Percentiles rank a stretch among this genome's conserved stretches.
phyloP scores from a whole-genome alignment of 2,888 invertebrate genomes.

The Drosophila suboccidentalis region DNA sequence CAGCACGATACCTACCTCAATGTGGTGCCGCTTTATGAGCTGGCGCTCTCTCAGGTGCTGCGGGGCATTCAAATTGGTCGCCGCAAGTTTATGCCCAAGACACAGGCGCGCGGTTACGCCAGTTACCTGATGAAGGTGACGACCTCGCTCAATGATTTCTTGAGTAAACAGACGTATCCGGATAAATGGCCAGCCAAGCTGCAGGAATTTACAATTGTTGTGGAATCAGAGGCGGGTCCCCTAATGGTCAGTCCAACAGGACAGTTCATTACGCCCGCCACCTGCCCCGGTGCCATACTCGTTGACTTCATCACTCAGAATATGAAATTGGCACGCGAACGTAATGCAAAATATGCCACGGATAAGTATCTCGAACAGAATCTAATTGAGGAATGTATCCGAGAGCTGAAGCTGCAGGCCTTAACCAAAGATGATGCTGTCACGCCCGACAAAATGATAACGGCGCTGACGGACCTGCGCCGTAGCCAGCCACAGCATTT shows the following conservation, averaged over 20 bases:
- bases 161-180: conserved; percentile 89
- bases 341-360: conserved; percentile 87
- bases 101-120: conserved; percentile 95
- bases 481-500: conserved; percentile 86
- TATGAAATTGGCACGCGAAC: conserved; percentile 90
- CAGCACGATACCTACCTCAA: conserved; percentile 91
- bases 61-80: conserved; percentile 93
- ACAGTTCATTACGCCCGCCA: conserved; percentile 96
- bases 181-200: conserved; percentile 90
- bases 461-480: conserved; percentile 91
- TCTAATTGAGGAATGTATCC: conserved; percentile 89
- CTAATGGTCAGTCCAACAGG: conserved; percentile 97
- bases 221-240: conserved; percentile 94
- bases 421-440: conserved; percentile 96
- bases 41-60: conserved; percentile 93
- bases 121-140: conserved; percentile 93
- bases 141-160: conserved; percentile 93
- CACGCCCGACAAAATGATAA: conserved; percentile 95
- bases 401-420: conserved; percentile 89
- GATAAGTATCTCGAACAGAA: conserved; percentile 93
- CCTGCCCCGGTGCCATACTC: conserved; percentile 94
- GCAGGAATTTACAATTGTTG: conserved; percentile 88
- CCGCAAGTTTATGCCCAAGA: conserved; percentile 96
- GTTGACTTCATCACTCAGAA: conserved; percentile 93
- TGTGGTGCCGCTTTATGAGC: conserved; percentile 93